These are phyloP conservation scores for Melinaea marsaeus DNA, from an alignment of 2,888 invertebrate species.

Conservation along the genomic window DNA sequence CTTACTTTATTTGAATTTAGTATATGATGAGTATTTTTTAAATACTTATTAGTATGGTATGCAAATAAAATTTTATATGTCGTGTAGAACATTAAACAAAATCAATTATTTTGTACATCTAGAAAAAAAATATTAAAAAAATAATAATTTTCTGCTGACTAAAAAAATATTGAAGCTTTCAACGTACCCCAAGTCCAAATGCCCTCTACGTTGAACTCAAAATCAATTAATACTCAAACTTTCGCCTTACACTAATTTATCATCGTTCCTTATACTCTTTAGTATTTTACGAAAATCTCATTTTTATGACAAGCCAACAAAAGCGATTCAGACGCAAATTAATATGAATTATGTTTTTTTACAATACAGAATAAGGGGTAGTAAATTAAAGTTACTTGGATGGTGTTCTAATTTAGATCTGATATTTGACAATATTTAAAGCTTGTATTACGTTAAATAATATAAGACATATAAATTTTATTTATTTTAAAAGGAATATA, in stretches of 20 bases:
- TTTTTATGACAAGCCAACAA: slow-evolving; percentile 40
- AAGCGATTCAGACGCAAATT: slow-evolving; percentile 37
- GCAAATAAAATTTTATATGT: too few species aligned
- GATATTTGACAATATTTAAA: background rate
- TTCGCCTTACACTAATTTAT: slow-evolving; percentile 40
- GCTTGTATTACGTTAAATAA: slow-evolving; percentile 3
- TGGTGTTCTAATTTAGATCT: background rate
- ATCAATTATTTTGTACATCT: too few species aligned
- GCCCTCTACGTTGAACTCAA: slow-evolving; percentile 33
- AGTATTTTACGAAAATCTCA: slow-evolving; percentile 38
- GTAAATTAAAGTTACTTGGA: slow-evolving; percentile 7
- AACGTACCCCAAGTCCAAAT: slow-evolving; percentile 14
- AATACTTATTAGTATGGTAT: too few species aligned
- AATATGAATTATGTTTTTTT: slow-evolving; percentile 34
- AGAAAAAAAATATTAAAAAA: background rate
- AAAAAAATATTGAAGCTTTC: background rate
- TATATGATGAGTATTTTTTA: too few species aligned
- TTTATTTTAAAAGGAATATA: too few species aligned
- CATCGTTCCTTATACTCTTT: slow-evolving; percentile 35
- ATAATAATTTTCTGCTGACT: background rate
- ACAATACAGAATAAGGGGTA: background rate
- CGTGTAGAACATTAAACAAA: too few species aligned
- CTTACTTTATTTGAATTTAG: too few species aligned
- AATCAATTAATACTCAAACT: slow-evolving; percentile 44
- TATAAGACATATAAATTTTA: too few species aligned